Conservation (phyloP, 2,888 invertebrate species). For the Petrolisthes manimaculis region DNA sequence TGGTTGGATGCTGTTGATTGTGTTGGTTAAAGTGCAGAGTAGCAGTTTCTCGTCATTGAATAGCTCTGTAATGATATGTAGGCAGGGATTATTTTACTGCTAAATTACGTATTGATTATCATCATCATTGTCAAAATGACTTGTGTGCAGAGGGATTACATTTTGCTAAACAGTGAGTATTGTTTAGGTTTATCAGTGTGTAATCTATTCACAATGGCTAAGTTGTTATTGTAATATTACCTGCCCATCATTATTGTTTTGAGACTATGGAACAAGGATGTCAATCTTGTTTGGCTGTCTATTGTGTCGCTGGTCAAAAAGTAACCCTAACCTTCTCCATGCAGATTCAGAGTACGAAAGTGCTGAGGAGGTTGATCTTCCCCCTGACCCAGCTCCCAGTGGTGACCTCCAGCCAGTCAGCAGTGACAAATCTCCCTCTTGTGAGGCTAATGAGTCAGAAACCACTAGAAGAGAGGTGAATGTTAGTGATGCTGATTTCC, state of each 20-base stretch:
- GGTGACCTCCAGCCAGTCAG: constrained; percentile 4
- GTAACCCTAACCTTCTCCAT: constrained; percentile 17
- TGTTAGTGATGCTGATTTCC: neutral
- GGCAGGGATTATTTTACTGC: too few relatives aligned
- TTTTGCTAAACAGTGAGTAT: constrained; percentile 13
- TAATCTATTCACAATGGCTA: constrained; percentile 29
- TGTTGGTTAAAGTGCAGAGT: too few relatives aligned
- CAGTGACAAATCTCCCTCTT: neutral
- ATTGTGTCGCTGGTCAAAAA: neutral
- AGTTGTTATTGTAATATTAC: constrained; percentile 13
- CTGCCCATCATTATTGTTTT: constrained; percentile 12
- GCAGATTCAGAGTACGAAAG: constrained; percentile 65
- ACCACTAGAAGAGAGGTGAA: constrained; percentile 24
- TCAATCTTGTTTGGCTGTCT: constrained; percentile 33
- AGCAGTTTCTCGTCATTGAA: too few relatives aligned
- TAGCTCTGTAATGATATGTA: too few relatives aligned
- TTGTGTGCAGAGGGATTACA: neutral
- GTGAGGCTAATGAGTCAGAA: neutral
- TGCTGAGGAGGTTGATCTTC: constrained; percentile 54
- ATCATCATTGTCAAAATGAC: neutral
- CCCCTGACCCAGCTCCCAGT: constrained; percentile 8
- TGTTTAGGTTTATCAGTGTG: constrained; percentile 12
- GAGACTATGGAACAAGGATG: constrained; percentile 25
- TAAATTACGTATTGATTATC: too few relatives aligned
- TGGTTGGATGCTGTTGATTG: too few relatives aligned